Percentiles rank a stretch among this genome's conserved stretches.
phyloP scores from a whole-genome alignment of 2,888 invertebrate genomes.

The Clusia tigrina region DNA sequence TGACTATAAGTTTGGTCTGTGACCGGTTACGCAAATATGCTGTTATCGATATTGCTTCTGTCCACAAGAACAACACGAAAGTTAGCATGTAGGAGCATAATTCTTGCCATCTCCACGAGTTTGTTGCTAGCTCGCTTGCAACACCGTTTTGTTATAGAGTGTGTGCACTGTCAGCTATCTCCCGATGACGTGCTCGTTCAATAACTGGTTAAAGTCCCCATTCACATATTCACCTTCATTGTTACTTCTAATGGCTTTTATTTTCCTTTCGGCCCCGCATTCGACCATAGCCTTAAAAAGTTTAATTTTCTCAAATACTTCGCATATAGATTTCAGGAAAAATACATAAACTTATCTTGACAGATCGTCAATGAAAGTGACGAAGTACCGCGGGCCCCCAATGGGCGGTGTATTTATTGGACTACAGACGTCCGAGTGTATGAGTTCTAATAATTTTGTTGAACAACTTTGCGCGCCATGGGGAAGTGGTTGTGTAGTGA shows the following conservation, averaged over 20 bases:
- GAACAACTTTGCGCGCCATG: slow-evolving; percentile 8
- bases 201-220: slow-evolving; percentile 22
- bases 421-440: slow-evolving; percentile 13
- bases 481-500: slow-evolving; percentile 6
- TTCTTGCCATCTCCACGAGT: slow-evolving; percentile 27
- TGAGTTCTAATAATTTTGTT: neutral
- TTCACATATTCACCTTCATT: slow-evolving; percentile 28
- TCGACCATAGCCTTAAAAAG: too few relatives aligned
- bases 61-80: slow-evolving; percentile 24
- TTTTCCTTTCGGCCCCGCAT: slow-evolving; percentile 20
- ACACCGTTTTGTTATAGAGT: slow-evolving; percentile 31
- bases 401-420: slow-evolving; percentile 22
- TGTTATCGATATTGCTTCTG: too few relatives aligned
- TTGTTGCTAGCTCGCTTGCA: slow-evolving; percentile 25
- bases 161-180: slow-evolving; percentile 26
- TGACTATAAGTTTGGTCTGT: neutral
- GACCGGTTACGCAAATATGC: slow-evolving; percentile 30
- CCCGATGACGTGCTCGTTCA: slow-evolving; percentile 23
- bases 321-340: slow-evolving; percentile 27
- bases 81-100: slow-evolving; percentile 24
- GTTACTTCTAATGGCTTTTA: slow-evolving; percentile 28
- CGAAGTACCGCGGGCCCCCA: slow-evolving; percentile 26
- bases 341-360: slow-evolving; percentile 25
- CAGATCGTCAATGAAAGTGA: slow-evolving; percentile 31
- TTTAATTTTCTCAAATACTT: slow-evolving; percentile 27